These are phyloP conservation scores for Drosophila borealis DNA, from an alignment of 2,888 invertebrate species.

Conservation along the genomic window DNA sequence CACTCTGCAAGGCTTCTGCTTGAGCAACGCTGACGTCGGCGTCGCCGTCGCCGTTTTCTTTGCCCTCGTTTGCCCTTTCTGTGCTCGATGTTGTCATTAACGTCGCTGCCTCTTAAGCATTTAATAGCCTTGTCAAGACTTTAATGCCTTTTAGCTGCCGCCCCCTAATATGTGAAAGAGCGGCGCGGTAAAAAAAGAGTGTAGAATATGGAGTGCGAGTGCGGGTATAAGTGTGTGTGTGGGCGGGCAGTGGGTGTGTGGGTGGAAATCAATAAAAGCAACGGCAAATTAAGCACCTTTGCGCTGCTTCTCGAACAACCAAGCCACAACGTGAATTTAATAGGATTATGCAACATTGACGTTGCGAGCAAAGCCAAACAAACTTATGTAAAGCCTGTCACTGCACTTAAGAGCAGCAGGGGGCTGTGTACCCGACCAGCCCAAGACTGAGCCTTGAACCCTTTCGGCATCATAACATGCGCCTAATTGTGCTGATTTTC, in stretches of 20 bases:
- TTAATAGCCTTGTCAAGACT: conserved; percentile 82
- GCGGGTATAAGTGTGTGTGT: conserved; percentile 2
- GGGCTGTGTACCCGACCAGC: background rate
- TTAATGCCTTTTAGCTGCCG: conserved; percentile 77
- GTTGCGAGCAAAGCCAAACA: conserved; percentile 45
- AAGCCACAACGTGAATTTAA: conserved; percentile 73
- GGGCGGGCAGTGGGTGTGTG: background rate
- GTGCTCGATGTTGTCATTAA: conserved; percentile 73
- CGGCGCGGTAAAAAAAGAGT: conserved; percentile 34
- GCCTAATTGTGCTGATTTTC: conserved; percentile 76
- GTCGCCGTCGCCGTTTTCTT: conserved; percentile 43
- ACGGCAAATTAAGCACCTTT: conserved; percentile 75
- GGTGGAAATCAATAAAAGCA: conserved; percentile 76
- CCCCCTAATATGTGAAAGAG: conserved; percentile 61
- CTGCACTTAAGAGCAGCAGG: conserved; percentile 53
- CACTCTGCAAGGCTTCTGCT: conserved; percentile 40
- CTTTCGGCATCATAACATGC: conserved; percentile 57
- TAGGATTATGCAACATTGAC: conserved; percentile 78
- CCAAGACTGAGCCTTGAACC: conserved; percentile 40
- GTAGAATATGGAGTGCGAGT: conserved; percentile 17
- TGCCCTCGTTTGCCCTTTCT: conserved; percentile 45
- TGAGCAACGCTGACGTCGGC: conserved; percentile 53
- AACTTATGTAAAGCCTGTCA: conserved; percentile 75
- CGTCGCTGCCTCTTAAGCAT: conserved; percentile 80
- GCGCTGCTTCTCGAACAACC: conserved; percentile 46